Conservation (phyloP, 2,797 vertebrate species). For the Parambassis ranga region DNA sequence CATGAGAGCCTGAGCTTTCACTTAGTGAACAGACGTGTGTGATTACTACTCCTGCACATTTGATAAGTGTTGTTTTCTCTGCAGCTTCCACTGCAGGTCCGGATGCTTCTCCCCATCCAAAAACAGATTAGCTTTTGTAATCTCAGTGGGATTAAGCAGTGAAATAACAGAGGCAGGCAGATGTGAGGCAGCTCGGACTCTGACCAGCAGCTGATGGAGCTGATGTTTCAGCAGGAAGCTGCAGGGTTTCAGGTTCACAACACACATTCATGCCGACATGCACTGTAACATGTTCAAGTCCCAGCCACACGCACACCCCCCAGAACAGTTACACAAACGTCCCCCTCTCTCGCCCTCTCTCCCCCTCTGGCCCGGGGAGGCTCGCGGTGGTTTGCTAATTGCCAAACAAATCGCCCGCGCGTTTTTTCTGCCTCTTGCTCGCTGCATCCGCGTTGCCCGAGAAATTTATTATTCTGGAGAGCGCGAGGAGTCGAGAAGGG, state of each 20-base stretch:
- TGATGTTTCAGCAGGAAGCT: slow-evolving; percentile 42
- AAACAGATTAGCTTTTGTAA: background rate
- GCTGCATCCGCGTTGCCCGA: slow-evolving; percentile 52
- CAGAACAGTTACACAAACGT: background rate
- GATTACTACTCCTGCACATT: background rate
- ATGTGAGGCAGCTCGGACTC: slow-evolving; percentile 2
- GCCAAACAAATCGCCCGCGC: slow-evolving; percentile 75
- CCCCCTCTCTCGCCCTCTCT: slow-evolving; percentile 24
- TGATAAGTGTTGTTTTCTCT: background rate
- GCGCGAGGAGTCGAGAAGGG: slow-evolving; percentile 72
- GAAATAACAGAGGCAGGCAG: slow-evolving; percentile 14
- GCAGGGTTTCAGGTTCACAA: background rate
- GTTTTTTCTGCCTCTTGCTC: slow-evolving; percentile 12
- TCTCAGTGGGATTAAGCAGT: slow-evolving; percentile 30
- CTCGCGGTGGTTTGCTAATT: slow-evolving; percentile 78
- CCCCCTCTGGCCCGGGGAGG: slow-evolving; percentile 49
- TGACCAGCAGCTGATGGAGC: slow-evolving; percentile 27
- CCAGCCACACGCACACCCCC: background rate
- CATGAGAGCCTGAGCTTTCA: background rate
- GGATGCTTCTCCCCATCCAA: background rate
- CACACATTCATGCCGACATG: background rate
- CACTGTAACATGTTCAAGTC: background rate
- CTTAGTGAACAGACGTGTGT: background rate
- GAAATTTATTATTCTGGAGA: slow-evolving; percentile 78
- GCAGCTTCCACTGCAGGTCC: background rate